Evolutionary conservation across 2,797 vertebrate genomes (phyloP).

Genomic region (Gambelia wislizenii): DNA sequence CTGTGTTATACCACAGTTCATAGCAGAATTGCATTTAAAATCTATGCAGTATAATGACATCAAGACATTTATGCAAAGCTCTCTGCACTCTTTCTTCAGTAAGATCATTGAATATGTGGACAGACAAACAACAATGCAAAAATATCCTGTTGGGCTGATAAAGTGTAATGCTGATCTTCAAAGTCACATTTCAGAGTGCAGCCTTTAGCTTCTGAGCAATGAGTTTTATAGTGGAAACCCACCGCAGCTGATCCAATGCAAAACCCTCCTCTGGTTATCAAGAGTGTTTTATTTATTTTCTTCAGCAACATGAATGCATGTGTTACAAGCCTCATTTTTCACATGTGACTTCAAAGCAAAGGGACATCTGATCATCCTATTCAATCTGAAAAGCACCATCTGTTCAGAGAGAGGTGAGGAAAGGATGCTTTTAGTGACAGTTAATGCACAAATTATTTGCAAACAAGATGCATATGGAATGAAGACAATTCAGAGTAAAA

Average conservation of each 20-base stretch:
- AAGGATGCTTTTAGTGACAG: background rate
- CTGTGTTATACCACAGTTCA: background rate
- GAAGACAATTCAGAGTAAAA: conserved; percentile 9
- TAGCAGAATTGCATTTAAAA: background rate
- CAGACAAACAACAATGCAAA: background rate
- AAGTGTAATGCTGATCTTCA: background rate
- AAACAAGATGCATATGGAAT: accelerated
- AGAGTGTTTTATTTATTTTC: background rate
- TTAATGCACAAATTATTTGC: conserved; percentile 22
- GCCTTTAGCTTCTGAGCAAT: background rate
- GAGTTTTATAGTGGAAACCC: background rate
- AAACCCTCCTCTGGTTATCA: background rate
- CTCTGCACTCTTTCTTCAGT: background rate
- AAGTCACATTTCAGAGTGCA: background rate
- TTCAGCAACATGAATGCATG: background rate
- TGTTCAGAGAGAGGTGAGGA: conserved; percentile 13
- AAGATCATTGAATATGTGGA: background rate
- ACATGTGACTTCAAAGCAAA: background rate
- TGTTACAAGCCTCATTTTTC: conserved; percentile 1
- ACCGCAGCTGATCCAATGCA: conserved; percentile 1
- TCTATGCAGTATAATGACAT: background rate
- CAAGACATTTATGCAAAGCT: background rate
- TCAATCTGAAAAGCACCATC: conserved; percentile 10
- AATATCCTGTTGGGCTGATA: background rate
- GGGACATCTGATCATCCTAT: conserved; percentile 12